Percentiles rank a stretch among this genome's conserved stretches.
These are phyloP conservation scores for Cataglyphis albicans DNA, from an alignment of 2,888 invertebrate species.

Conservation along the genomic window DNA sequence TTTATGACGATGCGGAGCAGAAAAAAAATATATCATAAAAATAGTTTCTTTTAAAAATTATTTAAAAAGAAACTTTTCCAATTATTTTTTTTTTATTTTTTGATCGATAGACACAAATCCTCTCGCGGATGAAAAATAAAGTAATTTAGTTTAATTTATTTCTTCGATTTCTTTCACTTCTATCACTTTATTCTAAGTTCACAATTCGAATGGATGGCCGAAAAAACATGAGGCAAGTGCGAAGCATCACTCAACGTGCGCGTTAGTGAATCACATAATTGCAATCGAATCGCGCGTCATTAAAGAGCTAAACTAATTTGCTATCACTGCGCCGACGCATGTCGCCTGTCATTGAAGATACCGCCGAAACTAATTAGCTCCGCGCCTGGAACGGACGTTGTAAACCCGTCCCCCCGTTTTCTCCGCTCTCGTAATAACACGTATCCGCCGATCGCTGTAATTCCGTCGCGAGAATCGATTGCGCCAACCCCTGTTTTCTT, in stretches of 20 bases:
- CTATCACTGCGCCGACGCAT: slow-evolving; percentile 32
- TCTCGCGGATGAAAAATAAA: neutral
- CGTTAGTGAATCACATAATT: slow-evolving; percentile 24
- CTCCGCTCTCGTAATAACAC: slow-evolving; percentile 35
- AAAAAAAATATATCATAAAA: neutral
- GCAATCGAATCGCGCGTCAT: slow-evolving; percentile 22
- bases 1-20: neutral
- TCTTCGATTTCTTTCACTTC: neutral
- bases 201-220: neutral
- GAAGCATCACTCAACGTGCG: neutral
- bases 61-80: neutral
- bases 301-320: slow-evolving; percentile 57
- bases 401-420: slow-evolving; percentile 21
- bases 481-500: slow-evolving; percentile 44
- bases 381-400: slow-evolving; percentile 48
- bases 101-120: neutral
- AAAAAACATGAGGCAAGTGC: neutral
- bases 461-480: slow-evolving; percentile 35
- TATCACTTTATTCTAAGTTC: neutral
- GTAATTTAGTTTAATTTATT: neutral
- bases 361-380: slow-evolving; percentile 54
- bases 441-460: slow-evolving; percentile 51
- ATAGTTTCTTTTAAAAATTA: neutral
- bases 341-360: slow-evolving; percentile 53
- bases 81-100: neutral